Conservation (phyloP, 2,888 invertebrate genomes). For the Acanthosepion lycidas region DNA sequence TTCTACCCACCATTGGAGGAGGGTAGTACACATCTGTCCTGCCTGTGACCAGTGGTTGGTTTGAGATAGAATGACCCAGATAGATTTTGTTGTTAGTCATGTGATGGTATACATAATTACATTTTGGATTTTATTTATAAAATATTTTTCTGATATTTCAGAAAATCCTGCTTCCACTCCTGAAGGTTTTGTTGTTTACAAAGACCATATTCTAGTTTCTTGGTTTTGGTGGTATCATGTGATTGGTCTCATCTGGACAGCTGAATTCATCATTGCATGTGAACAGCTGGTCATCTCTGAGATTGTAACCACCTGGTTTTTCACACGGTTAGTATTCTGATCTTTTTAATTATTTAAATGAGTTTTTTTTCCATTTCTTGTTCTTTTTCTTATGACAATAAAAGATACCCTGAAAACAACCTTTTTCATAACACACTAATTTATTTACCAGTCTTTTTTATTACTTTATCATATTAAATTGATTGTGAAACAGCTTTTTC, state of each 20-base stretch:
- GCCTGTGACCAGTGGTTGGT: no score
- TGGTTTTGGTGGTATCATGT: constrained; percentile 96
- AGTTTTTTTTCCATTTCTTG: neutral
- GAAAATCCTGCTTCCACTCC: constrained; percentile 61
- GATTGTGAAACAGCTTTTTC: neutral
- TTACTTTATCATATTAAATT: neutral
- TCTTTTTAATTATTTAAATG: neutral
- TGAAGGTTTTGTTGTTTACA: constrained; percentile 64
- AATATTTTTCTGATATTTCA: constrained; percentile 52
- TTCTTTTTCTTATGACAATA: neutral
- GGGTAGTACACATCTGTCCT: no score
- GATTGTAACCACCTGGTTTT: constrained; percentile 95
- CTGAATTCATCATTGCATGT: constrained; percentile 94
- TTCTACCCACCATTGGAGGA: no score
- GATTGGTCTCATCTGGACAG: constrained; percentile 91
- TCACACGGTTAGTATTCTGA: constrained; percentile 79
- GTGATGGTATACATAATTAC: neutral
- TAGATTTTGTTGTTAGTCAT: neutral
- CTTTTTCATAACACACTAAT: no score
- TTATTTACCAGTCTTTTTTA: neutral
- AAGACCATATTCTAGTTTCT: constrained; percentile 66
- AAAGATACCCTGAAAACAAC: no score
- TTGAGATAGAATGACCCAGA: no score
- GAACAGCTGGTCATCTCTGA: constrained; percentile 95
- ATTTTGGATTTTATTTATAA: no score